phyloP scores from a whole-genome alignment of 2,113 vertebrate species.

The Cygnus atratus region DNA sequence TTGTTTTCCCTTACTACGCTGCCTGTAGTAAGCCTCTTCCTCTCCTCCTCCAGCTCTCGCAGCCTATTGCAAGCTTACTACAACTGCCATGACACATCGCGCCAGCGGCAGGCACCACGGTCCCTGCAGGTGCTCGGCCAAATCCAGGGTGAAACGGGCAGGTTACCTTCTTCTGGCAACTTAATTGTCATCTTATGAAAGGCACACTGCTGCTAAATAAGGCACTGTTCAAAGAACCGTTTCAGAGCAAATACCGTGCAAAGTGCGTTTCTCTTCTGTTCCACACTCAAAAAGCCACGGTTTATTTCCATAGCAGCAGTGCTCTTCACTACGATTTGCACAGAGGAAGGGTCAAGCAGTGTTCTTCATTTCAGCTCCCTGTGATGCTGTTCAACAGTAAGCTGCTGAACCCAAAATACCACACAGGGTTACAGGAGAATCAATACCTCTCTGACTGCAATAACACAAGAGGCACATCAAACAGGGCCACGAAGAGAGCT shows the following conservation, averaged over 20 bases:
- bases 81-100: background rate
- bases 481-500: background rate
- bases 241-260: background rate
- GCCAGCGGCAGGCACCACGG: fast-evolving
- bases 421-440: fast-evolving
- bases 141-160: background rate
- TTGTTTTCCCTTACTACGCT: background rate
- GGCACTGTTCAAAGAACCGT: background rate
- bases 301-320: background rate
- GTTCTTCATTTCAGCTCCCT: background rate
- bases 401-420: background rate
- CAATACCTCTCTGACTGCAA: background rate
- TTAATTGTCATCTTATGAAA: background rate
- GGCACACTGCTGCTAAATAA: background rate
- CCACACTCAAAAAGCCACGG: background rate
- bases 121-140: background rate
- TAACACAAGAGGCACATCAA: background rate
- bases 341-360: background rate
- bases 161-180: background rate
- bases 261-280: background rate
- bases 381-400: background rate
- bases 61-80: background rate
- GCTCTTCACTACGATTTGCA: too few relatives aligned
- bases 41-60: background rate
- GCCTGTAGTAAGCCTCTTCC: background rate